Base-by-base conservation (phyloP, 1,140 invertebrate genomes). In the Listronotus oregonensis region DNA sequence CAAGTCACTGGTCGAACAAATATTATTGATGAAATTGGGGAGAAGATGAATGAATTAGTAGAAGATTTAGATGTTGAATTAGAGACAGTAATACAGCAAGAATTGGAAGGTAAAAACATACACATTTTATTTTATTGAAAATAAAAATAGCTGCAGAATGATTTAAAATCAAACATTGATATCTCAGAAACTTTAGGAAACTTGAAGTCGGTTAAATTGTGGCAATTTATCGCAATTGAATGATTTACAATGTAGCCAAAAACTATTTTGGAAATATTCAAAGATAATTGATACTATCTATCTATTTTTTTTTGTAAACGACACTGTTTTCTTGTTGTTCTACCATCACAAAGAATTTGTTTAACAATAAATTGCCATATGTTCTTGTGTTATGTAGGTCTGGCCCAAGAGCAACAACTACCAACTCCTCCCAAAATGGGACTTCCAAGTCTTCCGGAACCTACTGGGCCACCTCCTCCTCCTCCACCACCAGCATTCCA, bases 1-100 rank as follows among this genome's bases (percentile, higher is more conserved):
- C 71, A 85, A 78, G 75, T 80, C 42, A 80, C 81, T 5, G 78
- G 81, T 42, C 80, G 83, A 5, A 74, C 73, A 49, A 71, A 75
- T 31, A 87, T 91, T 8, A 89, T 94, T 12, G 90, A 92, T n/a
- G 90, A 93, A 77, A 93, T 94, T 49, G 90, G 90, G 6, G 86
- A 90, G 71, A 87, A 89, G 73, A 94, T 95, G 90, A 87, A 92
- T 71, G 84, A 90, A 66, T 80, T 95, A 0, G 90, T 92, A 12
- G 86, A 89, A 70, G 91, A 93, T 78, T 79, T 93, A 15, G 89
- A 93, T 76, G 85, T 86, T 1, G 89, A 90, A 71, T 68, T 88
- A 57, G 86, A 87, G 72, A 83, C 81, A 8, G 86, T 87, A 0
- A 84, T 87, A 32, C 85, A 87, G 63, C 81, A 85, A 71, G 85